Evolutionary conservation across 2,113 vertebrate species (phyloP).

Genomic region (Mandrillus leucophaeus): DNA sequence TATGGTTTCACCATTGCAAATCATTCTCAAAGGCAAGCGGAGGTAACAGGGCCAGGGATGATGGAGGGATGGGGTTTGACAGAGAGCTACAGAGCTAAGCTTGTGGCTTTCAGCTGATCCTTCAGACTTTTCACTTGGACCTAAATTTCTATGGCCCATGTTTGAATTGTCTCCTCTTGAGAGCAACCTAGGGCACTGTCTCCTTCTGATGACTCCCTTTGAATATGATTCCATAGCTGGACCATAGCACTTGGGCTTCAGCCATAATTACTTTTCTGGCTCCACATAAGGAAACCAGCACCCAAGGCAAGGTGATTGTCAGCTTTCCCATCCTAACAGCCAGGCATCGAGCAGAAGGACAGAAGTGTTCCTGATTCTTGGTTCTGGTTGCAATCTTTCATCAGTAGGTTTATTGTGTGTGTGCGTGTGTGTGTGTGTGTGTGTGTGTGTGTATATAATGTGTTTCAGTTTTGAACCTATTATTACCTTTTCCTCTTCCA

Average conservation of each 20-base stretch:
- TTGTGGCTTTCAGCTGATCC: fast-evolving
- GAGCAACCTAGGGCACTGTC: background rate
- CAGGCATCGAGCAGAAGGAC: background rate
- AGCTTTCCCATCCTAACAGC: background rate
- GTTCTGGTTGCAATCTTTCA: background rate
- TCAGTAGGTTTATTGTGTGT: background rate
- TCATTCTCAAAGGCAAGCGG: background rate
- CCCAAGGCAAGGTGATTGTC: background rate
- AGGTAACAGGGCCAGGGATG: background rate
- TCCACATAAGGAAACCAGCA: background rate
- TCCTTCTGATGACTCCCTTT: background rate
- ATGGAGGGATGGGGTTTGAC: background rate
- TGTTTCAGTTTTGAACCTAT: background rate
- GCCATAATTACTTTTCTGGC: background rate
- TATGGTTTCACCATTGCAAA: background rate
- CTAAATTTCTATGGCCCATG: background rate
- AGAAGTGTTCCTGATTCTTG: background rate
- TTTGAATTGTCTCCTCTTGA: too few relatives aligned
- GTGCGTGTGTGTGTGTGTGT: too few relatives aligned
- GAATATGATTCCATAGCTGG: background rate
- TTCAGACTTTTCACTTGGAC: background rate
- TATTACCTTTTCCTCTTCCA: background rate
- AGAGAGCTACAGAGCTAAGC: fast-evolving
- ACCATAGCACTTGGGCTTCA: background rate
- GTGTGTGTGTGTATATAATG: fast-evolving